Evolutionary conservation across 1,140 invertebrate species (phyloP).

Genomic region (Carposina sasakii): DNA sequence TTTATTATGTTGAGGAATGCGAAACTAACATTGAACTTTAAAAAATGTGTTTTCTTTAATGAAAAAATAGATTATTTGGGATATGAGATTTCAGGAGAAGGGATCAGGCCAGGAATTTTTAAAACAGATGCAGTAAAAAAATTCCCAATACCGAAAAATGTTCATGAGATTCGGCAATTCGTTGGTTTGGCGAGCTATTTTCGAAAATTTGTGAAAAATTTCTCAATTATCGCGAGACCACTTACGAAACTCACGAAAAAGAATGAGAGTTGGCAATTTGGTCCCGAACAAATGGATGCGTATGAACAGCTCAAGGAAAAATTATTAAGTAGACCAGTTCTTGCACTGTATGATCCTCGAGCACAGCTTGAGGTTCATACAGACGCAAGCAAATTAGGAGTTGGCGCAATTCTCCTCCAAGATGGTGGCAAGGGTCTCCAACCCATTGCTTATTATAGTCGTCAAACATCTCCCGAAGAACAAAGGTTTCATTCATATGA

Average conservation of each 20-base stretch:
- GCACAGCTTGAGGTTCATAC: neutral
- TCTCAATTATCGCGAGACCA: conserved; percentile 23
- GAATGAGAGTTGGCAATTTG: conserved; percentile 16
- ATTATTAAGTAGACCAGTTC: neutral
- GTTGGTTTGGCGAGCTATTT: conserved; percentile 9
- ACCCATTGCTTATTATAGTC: neutral
- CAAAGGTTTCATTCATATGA: neutral
- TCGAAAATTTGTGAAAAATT: conserved; percentile 28
- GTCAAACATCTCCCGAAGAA: neutral
- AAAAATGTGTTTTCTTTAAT: neutral
- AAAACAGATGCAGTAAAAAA: neutral
- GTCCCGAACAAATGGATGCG: neutral
- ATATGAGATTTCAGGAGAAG: neutral
- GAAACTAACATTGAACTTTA: neutral
- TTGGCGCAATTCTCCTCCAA: neutral
- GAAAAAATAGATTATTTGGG: neutral
- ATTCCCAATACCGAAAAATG: conserved; percentile 23
- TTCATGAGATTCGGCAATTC: conserved; percentile 9
- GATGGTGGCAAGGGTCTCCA: neutral
- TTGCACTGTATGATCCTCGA: neutral
- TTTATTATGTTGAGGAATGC: neutral
- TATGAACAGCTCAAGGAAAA: neutral
- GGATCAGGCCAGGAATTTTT: neutral
- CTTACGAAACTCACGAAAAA: conserved; percentile 24
- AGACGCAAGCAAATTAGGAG: neutral